Percentiles rank a stretch among this genome's conserved stretches.
Conservation (phyloP, 2,797 vertebrate genomes). For the Glossophaga mutica region DNA sequence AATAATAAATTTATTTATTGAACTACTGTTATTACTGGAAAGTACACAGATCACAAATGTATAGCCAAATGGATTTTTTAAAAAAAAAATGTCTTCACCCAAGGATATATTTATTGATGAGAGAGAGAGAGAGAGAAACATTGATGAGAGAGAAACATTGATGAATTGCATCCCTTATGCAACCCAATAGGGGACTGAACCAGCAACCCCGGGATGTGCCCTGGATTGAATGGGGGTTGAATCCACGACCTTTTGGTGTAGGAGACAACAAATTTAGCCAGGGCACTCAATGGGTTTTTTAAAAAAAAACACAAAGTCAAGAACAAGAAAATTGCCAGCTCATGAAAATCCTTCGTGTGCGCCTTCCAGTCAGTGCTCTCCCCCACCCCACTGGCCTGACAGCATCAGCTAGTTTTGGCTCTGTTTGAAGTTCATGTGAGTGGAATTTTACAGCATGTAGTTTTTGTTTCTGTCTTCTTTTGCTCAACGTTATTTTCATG, state of each 20-base stretch:
- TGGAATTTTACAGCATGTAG: background rate
- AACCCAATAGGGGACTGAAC: background rate
- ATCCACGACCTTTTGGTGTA: background rate
- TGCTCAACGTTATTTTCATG: background rate
- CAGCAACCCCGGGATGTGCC: background rate
- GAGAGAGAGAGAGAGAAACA: no score
- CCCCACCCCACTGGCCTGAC: background rate
- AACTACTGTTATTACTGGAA: background rate
- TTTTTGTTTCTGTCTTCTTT: background rate
- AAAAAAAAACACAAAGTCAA: background rate
- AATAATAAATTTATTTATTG: background rate
- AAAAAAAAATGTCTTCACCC: background rate
- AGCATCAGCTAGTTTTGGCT: background rate
- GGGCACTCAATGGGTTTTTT: background rate
- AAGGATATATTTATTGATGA: background rate
- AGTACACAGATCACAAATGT: background rate
- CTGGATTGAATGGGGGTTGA: background rate
- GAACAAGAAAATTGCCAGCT: background rate
- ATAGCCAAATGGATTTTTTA: background rate
- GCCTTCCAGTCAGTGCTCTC: background rate
- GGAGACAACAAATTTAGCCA: background rate
- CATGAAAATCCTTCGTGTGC: background rate
- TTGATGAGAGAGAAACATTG: background rate
- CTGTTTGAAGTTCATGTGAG: background rate
- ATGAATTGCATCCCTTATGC: background rate